Conservation (phyloP, 2,888 invertebrate species). For the Tiliacea citrago region DNA sequence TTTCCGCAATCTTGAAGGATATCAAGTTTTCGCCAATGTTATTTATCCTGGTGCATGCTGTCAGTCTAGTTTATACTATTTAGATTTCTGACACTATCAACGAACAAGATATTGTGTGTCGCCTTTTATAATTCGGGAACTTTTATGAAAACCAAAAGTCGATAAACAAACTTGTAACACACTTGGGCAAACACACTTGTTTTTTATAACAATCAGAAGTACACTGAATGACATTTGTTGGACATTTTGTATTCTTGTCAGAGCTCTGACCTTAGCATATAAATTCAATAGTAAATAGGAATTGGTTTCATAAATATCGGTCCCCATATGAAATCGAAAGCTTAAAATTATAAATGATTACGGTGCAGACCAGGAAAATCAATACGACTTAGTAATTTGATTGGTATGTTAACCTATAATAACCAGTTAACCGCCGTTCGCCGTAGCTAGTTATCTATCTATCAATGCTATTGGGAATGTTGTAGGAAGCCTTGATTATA, state of each 20-base stretch:
- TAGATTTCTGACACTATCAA: conserved; percentile 2
- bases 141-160: background rate
- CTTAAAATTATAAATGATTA: conserved; percentile 44
- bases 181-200: background rate
- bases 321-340: conserved; percentile 26
- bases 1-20: conserved; percentile 28
- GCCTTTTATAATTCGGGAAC: conserved; percentile 1
- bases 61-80: conserved; percentile 10
- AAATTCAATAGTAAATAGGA: conserved; percentile 15
- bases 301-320: conserved; percentile 6
- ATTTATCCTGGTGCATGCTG: conserved; percentile 3
- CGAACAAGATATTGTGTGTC: background rate
- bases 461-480: conserved; percentile 13
- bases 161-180: conserved; percentile 2
- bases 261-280: background rate
- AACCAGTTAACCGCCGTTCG: conserved; percentile 28
- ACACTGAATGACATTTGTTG: conserved; percentile 16
- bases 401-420: conserved; percentile 36
- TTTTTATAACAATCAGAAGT: conserved; percentile 18
- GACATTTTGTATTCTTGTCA: conserved; percentile 25
- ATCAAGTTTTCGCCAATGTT: conserved; percentile 28
- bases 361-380: conserved; percentile 51
- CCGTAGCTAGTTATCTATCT: background rate
- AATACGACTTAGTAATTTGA: conserved; percentile 36
- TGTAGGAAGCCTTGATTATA: background rate